A percentile compares a stretch with the other conserved stretches of the same genome.
Evolutionary conservation across 2,888 invertebrate genomes (phyloP).

Genomic region (Pollenia angustigena): DNA sequence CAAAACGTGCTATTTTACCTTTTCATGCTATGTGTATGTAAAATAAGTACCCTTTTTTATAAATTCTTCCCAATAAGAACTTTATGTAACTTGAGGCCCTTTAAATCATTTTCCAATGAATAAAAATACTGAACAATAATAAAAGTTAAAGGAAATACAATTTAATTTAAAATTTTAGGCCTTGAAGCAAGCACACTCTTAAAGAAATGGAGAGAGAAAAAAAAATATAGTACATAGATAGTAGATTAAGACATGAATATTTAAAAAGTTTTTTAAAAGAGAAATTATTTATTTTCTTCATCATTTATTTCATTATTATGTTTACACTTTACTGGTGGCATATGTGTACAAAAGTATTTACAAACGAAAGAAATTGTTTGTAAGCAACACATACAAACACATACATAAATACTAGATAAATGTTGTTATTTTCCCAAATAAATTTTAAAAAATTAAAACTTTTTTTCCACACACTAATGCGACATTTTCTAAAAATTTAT

Average conservation of each 20-base stretch:
- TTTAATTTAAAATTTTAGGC: not conserved
- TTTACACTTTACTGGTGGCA: not conserved
- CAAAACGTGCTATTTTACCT: too few species aligned
- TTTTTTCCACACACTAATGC: not conserved
- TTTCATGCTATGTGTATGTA: too few species aligned
- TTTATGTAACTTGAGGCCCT: too few species aligned
- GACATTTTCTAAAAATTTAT: conserved; percentile 24
- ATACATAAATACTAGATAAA: too few species aligned
- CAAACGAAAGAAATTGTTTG: too few species aligned
- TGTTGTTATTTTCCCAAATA: too few species aligned
- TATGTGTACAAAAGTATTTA: too few species aligned
- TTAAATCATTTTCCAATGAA: too few species aligned
- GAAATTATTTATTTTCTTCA: not conserved
- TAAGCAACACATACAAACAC: too few species aligned
- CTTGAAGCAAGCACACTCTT: not conserved
- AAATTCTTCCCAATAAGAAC: too few species aligned
- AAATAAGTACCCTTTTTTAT: too few species aligned
- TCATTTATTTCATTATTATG: not conserved
- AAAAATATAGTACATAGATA: not conserved
- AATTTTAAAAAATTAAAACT: not conserved
- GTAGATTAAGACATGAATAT: not conserved
- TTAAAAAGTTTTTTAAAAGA: conserved; percentile 7
- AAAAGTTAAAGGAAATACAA: not conserved
- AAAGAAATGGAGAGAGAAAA: too few species aligned
- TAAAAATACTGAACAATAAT: not conserved